Conservation (phyloP, 2,888 invertebrate genomes). For the Lysandra coridon region DNA sequence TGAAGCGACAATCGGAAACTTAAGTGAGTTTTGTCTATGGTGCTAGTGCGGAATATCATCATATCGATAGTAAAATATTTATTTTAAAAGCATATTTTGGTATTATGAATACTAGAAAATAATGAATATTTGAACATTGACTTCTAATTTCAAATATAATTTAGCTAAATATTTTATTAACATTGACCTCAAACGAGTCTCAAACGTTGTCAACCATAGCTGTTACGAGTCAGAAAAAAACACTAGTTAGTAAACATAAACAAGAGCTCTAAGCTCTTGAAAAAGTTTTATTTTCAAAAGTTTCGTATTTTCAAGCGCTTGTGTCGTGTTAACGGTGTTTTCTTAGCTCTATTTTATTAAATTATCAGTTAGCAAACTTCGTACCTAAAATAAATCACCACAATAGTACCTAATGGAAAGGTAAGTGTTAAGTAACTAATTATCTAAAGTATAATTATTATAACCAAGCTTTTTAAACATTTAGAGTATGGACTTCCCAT, state of each 20-base stretch:
- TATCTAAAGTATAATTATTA: too few relatives aligned
- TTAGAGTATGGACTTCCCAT: too few relatives aligned
- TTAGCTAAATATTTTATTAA: neutral
- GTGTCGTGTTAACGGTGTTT: too few relatives aligned
- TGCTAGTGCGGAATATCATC: neutral
- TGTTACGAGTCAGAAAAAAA: neutral
- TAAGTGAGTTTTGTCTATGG: slow-evolving; percentile 8
- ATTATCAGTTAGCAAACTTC: too few relatives aligned
- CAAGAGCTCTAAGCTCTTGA: neutral
- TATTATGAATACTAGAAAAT: neutral
- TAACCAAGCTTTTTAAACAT: too few relatives aligned
- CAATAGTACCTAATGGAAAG: too few relatives aligned
- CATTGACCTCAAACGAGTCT: neutral
- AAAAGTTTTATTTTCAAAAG: neutral
- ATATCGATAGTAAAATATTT: neutral
- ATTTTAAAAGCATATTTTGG: neutral
- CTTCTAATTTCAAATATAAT: neutral
- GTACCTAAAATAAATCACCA: too few relatives aligned
- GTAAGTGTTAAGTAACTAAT: too few relatives aligned
- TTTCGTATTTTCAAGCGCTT: too few relatives aligned
- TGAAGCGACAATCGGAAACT: neutral
- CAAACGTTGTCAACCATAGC: neutral
- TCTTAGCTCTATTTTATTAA: too few relatives aligned
- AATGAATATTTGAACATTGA: neutral
- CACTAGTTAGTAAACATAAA: neutral